Base-by-base conservation (phyloP, 2,888 invertebrate genomes). In the Morinoia aosen region DNA sequence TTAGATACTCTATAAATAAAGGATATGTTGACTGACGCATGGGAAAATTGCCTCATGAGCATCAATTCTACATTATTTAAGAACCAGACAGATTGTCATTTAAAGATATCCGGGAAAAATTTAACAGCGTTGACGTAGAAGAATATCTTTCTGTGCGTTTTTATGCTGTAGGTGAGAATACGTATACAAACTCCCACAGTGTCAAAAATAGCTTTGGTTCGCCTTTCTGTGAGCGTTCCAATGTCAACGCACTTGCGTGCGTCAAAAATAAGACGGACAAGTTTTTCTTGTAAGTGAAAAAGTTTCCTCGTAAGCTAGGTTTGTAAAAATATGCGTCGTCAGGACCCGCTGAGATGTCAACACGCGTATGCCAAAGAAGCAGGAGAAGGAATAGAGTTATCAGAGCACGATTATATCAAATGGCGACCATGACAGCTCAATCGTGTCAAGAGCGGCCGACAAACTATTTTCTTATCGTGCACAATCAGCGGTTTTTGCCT, bases 361-460 rank as follows among this genome's bases (percentile, higher is more conserved):
- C 76, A 76, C 33, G 8, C 76, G 25, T 76, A 19, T 76, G 25
- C 76, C 25, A 76, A 76, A 76, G 76, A 76, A 76, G 76, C 76
- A 76, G 19, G 76, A 76, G 33, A 33, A 76, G 25, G 76, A 76
- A 76, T 76, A 76, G 76, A 76, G 76, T 76, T 76, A 76, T 76
- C 76, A 33, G 76, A 33, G 76, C 76, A 76, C 76, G 90, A 90
- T 90, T 90, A 90, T 90, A 90, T 48, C 90, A 90, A 76, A 76
- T 76, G 76, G 76, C 76, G 90, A 90, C 90, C 48, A 90, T 90
- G 39, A 90, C 90, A 90, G 90, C 90, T 90, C 90, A 90, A 90
- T 90, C 90, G 90, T 90, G 48, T 39, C 90, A 39, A 90, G 90
- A 90, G 48, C 40, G 90, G 39, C 48, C 40, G 48, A 90, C 76